Evolutionary conservation across 92 coral and sea anemone genomes (phyloP).

Genomic region (Plumapathes pennacea): DNA sequence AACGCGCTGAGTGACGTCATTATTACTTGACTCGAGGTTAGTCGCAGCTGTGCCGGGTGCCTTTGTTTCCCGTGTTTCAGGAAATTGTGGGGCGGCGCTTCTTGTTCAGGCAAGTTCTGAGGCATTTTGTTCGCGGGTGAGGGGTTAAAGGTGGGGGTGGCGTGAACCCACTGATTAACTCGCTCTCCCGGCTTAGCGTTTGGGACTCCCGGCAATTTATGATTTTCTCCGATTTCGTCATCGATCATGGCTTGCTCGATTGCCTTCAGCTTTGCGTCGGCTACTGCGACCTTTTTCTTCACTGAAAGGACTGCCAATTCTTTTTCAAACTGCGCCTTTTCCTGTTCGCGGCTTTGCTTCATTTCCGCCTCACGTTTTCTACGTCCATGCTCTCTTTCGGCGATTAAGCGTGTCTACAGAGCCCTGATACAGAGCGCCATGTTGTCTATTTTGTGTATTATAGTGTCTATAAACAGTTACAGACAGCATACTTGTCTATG

Average conservation of each 20-base stretch:
- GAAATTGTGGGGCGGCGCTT: too few relatives aligned
- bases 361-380: conserved; percentile 3
- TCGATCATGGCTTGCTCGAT: not conserved
- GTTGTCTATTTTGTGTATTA: too few relatives aligned
- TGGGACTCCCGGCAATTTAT: conserved; percentile 21
- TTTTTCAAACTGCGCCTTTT: not conserved
- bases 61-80: too few relatives aligned
- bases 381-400: not conserved
- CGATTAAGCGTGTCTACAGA: conserved; percentile 1
- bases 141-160: conserved; percentile 5
- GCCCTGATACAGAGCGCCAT: too few relatives aligned
- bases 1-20: too few relatives aligned
- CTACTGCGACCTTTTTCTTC: conserved; percentile 1
- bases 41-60: conserved; percentile 6
- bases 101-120: too few relatives aligned
- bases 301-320: too few relatives aligned
- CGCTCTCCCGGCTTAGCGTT: conserved; percentile 12
- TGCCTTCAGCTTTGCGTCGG: not conserved
- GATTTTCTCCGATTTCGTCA: conserved; percentile 3
- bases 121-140: too few relatives aligned
- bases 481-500: too few relatives aligned
- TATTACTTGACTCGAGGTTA: too few relatives aligned
- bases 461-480: too few relatives aligned
- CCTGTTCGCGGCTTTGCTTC: not conserved
- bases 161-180: conserved; percentile 39